Percentiles rank a stretch among this genome's conserved stretches.
These are phyloP conservation scores for Anthopleura xanthogrammica DNA, from an alignment of 92 coral and sea anemone species.

Conservation along the genomic window DNA sequence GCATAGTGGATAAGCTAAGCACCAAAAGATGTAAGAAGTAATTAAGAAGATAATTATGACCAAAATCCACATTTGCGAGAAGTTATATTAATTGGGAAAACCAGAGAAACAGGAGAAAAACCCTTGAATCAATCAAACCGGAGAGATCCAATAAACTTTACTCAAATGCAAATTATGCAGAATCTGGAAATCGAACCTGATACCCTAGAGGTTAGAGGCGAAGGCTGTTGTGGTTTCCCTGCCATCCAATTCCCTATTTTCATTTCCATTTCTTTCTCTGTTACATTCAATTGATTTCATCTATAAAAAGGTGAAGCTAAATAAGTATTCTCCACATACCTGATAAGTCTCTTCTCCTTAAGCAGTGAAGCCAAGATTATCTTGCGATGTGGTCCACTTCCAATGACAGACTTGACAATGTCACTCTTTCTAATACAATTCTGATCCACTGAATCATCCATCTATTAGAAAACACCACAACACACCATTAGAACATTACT, in stretches of 20 bases:
- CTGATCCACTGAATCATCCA: constrained; percentile 55
- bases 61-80: no score
- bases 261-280: no score
- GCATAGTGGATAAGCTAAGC: no score
- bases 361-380: constrained; percentile 61
- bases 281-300: no score
- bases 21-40: no score
- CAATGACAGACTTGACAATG: constrained; percentile 87
- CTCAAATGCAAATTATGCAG: neutral
- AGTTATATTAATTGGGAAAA: no score
- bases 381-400: constrained; percentile 91
- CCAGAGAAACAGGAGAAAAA: neutral
- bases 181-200: neutral
- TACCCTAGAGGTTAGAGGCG: neutral
- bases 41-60: no score
- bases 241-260: no score
- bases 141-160: no score
- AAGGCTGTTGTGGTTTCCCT: no score
- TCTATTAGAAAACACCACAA: constrained; percentile 21
- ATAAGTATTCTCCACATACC: constrained; percentile 26
- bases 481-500: neutral
- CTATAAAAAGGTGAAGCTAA: no score
- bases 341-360: constrained; percentile 46
- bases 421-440: constrained; percentile 80
- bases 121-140: no score